Percentiles rank a stretch among this genome's conserved stretches.
phyloP scores from a whole-genome alignment of 2,113 vertebrate genomes.

The Suncus etruscus region DNA sequence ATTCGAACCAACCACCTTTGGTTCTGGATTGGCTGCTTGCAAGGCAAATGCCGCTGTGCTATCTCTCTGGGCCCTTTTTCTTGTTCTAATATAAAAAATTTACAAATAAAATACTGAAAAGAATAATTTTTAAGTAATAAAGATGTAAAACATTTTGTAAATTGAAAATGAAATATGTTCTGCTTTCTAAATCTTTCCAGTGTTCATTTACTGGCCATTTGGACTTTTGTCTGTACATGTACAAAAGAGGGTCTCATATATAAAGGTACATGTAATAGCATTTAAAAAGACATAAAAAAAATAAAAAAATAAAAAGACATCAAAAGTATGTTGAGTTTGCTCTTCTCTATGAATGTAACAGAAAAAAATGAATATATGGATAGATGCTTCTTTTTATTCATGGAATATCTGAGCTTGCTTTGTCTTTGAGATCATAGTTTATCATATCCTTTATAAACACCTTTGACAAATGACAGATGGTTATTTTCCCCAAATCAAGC shows the following conservation, averaged over 20 bases:
- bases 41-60: no score
- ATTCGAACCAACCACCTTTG: no score
- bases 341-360: background rate
- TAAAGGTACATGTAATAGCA: background rate
- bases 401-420: background rate
- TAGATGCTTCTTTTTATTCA: background rate
- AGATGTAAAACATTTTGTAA: slow-evolving; percentile 36
- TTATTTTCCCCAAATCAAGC: background rate
- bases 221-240: background rate
- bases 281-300: background rate
- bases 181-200: background rate
- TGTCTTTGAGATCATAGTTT: background rate
- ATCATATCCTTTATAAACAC: background rate
- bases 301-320: background rate
- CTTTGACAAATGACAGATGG: background rate
- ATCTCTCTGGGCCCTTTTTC: no score
- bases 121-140: background rate
- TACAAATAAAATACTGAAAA: slow-evolving; percentile 46
- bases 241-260: background rate
- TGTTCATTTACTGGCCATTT: background rate
- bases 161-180: slow-evolving; percentile 10
- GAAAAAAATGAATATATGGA: background rate
- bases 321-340: background rate
- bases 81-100: background rate
- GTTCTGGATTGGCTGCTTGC: no score